Evolutionary conservation across 2,113 vertebrate species (phyloP), one percentile per base, ranked within the genome.

Genomic region (Andinoacara biseriatus): DNA sequence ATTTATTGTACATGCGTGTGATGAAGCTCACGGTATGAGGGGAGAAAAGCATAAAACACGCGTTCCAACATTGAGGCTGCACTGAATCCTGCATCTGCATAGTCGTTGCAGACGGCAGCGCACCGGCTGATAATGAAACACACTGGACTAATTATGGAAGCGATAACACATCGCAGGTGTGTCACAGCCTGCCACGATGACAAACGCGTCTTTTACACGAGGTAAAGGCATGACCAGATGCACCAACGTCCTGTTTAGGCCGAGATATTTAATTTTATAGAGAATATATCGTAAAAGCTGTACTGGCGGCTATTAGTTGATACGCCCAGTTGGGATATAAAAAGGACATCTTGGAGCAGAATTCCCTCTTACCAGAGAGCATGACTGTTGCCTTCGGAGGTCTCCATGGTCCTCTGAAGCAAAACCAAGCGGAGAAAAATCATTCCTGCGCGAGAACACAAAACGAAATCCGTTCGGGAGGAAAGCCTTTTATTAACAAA

Each of bases 341-440:
- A 52, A 85, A 86, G 83, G 84, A 91, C 86, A 92, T 92, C 40
- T 87, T 85, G 63, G 72, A 89, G 81, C 74, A 76, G 78, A 87
- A 80, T 8, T 76, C 58, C 43, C 33, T 86, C 91, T 92, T 93
- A 93, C 93, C 92, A 86, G 65, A 80, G 92, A 91, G 89, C 92
- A 93, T 91, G 92, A 91, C 90, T 91, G 92, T 91, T 65, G 92
- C 43, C 82, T 90, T 62, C 80, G 57, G 86, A 85, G 90, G 87
- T 92, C 83, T 93, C 88, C 92, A 43, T 74, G 89, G 88, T 92
- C 82, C 86, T 90, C 85, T 86, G 81, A 38, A 60, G 76, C 79
- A 76, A 75, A 77, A 38, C 62, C 83, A 14, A 78, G 72, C 38
- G 60, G 56, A 76, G 46, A 58, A 86, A 72, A 81, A 74, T 80